These are phyloP conservation scores for Hormaphis cornu DNA, from an alignment of 1,140 invertebrate species.

Conservation along the genomic window DNA sequence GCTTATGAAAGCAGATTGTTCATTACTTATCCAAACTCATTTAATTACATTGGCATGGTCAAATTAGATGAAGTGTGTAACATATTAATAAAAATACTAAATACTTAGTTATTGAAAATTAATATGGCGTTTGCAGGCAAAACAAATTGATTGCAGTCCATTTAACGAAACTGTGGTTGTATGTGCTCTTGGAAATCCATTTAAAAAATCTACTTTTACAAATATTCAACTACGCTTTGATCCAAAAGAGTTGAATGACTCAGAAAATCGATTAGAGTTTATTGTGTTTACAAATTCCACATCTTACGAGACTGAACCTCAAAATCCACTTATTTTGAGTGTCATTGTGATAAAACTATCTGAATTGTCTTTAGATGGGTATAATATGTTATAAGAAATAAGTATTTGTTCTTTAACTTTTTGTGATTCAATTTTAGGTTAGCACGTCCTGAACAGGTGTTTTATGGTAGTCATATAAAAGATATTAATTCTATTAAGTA, in stretches of 20 bases:
- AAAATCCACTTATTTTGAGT: slow-evolving; percentile 49
- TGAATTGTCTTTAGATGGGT: slow-evolving; percentile 72
- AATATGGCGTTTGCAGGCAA: slow-evolving; percentile 42
- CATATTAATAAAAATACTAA: not conserved
- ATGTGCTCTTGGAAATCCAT: slow-evolving; percentile 83
- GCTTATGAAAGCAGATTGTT: slow-evolving; percentile 83
- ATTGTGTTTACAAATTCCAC: slow-evolving; percentile 77
- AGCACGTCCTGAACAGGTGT: slow-evolving; percentile 63
- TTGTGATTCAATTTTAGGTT: slow-evolving; percentile 44
- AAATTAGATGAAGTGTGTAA: slow-evolving; percentile 44
- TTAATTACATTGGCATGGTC: slow-evolving; percentile 66
- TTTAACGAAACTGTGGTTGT: slow-evolving; percentile 63
- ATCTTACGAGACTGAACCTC: slow-evolving; percentile 54
- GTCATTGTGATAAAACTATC: slow-evolving; percentile 70
- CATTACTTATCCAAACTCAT: slow-evolving; percentile 62
- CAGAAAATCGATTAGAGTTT: slow-evolving; percentile 59
- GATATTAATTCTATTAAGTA: slow-evolving; percentile 73
- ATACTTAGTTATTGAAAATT: not conserved
- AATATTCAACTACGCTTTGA: slow-evolving; percentile 68
- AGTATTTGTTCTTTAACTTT: slow-evolving; percentile 26
- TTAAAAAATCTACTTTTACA: slow-evolving; percentile 52
- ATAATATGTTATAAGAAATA: slow-evolving; percentile 38
- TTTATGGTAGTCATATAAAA: slow-evolving; percentile 73
- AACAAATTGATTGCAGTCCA: slow-evolving; percentile 57
- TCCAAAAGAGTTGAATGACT: slow-evolving; percentile 59